Conservation (phyloP, 2,113 vertebrate genomes). For the Cyanoderma ruficeps region DNA sequence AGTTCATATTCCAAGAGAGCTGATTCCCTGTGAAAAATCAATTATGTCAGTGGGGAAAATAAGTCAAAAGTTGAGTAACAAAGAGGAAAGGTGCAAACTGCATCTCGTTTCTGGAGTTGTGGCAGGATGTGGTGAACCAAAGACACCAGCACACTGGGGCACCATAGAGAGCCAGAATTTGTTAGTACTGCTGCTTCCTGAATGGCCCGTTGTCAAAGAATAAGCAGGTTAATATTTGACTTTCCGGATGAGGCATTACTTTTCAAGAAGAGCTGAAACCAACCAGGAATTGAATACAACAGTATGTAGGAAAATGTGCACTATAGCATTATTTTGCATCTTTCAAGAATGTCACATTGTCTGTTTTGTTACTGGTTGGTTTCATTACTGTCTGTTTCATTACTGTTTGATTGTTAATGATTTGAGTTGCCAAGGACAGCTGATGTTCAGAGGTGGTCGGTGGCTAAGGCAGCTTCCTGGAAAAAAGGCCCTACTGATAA, state of each 20-base stretch:
- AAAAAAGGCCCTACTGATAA: background rate
- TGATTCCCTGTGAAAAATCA: background rate
- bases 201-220: background rate
- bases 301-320: background rate
- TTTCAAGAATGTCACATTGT: background rate
- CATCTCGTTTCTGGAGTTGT: background rate
- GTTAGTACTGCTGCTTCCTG: background rate
- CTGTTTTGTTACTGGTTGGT: fast-evolving
- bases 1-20: background rate
- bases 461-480: background rate
- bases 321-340: background rate
- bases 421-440: background rate
- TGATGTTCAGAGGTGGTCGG: background rate
- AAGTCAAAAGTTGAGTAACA: background rate
- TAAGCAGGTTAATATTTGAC: background rate
- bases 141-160: background rate
- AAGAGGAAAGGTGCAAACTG: background rate
- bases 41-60: background rate
- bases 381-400: background rate
- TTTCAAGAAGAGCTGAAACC: background rate
- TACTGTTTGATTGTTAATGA: background rate
- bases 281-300: background rate
- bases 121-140: background rate
- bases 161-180: background rate
- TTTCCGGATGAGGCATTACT: background rate